Conservation (phyloP, 2,797 vertebrate species). For the Malurus leucopterus region DNA sequence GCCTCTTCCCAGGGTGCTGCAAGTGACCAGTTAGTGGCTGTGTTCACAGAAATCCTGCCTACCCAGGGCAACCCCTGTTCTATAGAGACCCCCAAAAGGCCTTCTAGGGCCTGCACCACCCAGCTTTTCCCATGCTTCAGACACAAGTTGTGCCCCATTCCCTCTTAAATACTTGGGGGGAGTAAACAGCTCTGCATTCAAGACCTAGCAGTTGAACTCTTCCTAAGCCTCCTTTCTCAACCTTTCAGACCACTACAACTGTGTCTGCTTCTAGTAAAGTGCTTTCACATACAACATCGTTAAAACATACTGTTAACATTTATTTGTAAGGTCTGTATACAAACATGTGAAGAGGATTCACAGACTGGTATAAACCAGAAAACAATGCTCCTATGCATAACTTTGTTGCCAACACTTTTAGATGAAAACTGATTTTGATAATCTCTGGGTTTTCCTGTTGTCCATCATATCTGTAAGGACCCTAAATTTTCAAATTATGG, state of each 20-base stretch:
- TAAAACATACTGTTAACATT: constrained; percentile 22
- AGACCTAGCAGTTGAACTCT: constrained; percentile 1
- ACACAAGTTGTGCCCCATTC: neutral
- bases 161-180: constrained; percentile 5
- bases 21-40: neutral
- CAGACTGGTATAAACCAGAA: constrained; percentile 3
- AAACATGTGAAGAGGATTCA: constrained; percentile 8
- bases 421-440: neutral
- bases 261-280: neutral
- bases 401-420: neutral
- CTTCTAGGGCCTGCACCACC: neutral
- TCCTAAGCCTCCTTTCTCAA: neutral
- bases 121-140: neutral
- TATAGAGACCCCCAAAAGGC: neutral
- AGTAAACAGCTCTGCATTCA: constrained; percentile 1
- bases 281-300: neutral
- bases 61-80: neutral
- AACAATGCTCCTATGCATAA: neutral
- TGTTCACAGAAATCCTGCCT: neutral
- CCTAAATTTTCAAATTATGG: neutral
- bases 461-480: neutral
- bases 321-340: constrained; percentile 18
- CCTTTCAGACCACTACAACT: neutral
- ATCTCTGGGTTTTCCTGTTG: neutral
- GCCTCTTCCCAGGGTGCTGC: neutral